Percentiles rank a stretch among this genome's conserved stretches.
phyloP scores from a whole-genome alignment of 2,888 invertebrate genomes.

The Microchrysa polita region DNA sequence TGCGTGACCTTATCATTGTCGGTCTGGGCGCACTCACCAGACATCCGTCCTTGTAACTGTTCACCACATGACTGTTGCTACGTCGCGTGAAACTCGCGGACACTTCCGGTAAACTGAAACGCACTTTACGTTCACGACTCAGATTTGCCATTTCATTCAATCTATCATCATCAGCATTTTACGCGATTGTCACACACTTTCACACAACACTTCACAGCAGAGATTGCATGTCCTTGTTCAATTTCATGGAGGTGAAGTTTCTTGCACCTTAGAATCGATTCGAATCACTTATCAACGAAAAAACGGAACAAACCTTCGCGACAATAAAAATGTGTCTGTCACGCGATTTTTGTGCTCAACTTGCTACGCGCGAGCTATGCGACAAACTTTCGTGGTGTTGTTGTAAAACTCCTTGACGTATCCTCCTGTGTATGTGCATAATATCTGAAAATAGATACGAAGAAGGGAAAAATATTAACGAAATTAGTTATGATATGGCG shows the following conservation, averaged over 20 bases:
- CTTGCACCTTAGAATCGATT: constrained; percentile 12
- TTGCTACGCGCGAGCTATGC: neutral
- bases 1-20: neutral
- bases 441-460: constrained; percentile 24
- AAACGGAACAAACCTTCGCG: constrained; percentile 1
- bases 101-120: constrained; percentile 32
- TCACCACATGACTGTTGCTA: neutral
- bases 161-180: too few species aligned
- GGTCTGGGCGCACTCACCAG: neutral
- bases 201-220: neutral
- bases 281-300: neutral
- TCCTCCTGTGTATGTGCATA: neutral
- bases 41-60: constrained; percentile 8
- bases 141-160: constrained; percentile 12
- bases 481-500: constrained; percentile 25
- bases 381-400: neutral
- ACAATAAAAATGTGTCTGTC: constrained; percentile 24
- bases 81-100: neutral
- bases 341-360: constrained; percentile 21
- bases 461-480: neutral
- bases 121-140: constrained; percentile 32
- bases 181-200: neutral
- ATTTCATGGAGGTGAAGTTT: constrained; percentile 28
- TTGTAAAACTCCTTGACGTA: neutral
- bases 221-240: constrained; percentile 39